Conservation (phyloP, 2,797 vertebrate genomes). For the Oreonectes daqikongensis region DNA sequence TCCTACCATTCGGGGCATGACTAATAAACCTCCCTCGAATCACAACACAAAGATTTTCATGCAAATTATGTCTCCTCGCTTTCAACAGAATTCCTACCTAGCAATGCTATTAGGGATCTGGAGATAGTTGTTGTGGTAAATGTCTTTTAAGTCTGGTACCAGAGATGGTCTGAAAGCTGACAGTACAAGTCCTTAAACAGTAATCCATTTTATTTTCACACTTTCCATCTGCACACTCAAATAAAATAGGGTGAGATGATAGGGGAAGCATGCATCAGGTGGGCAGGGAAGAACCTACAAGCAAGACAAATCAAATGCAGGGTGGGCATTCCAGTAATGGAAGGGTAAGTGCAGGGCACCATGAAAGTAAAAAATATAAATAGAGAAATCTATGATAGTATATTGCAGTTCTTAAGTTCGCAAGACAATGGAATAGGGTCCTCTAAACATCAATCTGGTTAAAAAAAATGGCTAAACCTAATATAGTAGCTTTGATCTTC, state of each 20-base stretch:
- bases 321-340: background rate
- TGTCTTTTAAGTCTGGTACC: slow-evolving; percentile 44
- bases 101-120: slow-evolving; percentile 47
- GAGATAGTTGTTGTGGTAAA: slow-evolving; percentile 44
- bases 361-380: too few relatives aligned
- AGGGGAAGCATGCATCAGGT: background rate
- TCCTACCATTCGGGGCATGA: slow-evolving; percentile 49
- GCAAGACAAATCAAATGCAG: too few relatives aligned
- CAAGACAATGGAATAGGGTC: too few relatives aligned
- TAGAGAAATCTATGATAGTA: too few relatives aligned
- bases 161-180: slow-evolving; percentile 32
- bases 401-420: too few relatives aligned
- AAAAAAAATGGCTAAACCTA: too few relatives aligned
- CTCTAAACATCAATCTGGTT: too few relatives aligned
- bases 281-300: background rate
- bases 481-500: too few relatives aligned
- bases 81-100: slow-evolving; percentile 46
- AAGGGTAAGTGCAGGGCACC: too few relatives aligned
- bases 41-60: slow-evolving; percentile 46
- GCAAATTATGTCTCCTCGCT: slow-evolving; percentile 43
- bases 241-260: slow-evolving; percentile 7
- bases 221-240: slow-evolving; percentile 38
- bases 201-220: slow-evolving; percentile 54
- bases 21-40: slow-evolving; percentile 54
- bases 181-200: slow-evolving; percentile 44